Evolutionary conservation across 1,140 invertebrate genomes (phyloP), one percentile per base, ranked within the genome.

Genomic region (Zaprionus africanus): DNA sequence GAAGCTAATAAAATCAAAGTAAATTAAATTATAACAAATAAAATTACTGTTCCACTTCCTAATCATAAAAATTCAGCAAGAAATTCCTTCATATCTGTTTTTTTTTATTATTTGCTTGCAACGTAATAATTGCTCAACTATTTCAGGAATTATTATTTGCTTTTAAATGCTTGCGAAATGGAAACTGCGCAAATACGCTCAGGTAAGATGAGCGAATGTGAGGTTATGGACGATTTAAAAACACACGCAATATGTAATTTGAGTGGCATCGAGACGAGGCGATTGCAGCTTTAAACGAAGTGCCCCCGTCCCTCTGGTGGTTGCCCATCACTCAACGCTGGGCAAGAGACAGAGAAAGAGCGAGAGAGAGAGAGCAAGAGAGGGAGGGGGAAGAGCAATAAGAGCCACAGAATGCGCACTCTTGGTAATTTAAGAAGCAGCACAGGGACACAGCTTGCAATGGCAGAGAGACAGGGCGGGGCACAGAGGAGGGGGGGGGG

Each of bases 361-460:
- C 3, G 51, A n/a, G 13, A 53, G 22, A 53, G 15, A 2, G 12
- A 13, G 22, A 54, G 24, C 28, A 3, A 24, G 51, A n/a, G 51
- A 19, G 28, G 22, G 17, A 22, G 36, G 38, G n/a, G 22, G n/a
- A 53, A 70, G 53, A 72, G 82, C 82, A 87, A 79, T 79, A 80
- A 85, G 79, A 60, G 72, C 60, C 78, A 59, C 75, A 66, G 58
- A 79, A 62, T 56, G 76, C 81, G 78, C 69, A 85, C 73, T 86
- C 73, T 86, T 78, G 84, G 83, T 86, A 86, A 86, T 86, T 88
- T 86, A 80, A 86, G 84, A 75, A 88, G 84, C 77, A 56, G 61
- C 68, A 46, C 61, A 76, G 68, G 67, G 73, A 76, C 60, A 64
- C 59, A 61, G 34, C 43, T 61, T 69, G 66, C 65, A 69, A 28